Evolutionary conservation across 1,140 invertebrate species (phyloP).

Genomic region (Drosophila sp.): DNA sequence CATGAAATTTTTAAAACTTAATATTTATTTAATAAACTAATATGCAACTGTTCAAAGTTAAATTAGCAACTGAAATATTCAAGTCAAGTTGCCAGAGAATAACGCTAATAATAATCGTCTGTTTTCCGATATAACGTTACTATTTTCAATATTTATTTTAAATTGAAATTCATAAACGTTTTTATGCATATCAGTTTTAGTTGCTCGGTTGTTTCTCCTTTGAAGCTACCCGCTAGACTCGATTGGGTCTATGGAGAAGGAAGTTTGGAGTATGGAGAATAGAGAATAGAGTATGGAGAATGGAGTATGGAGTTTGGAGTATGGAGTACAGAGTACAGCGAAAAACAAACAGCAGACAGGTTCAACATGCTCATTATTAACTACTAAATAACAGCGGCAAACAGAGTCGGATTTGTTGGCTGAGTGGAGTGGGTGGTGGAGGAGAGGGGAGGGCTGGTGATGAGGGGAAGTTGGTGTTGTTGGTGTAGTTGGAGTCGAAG

Average conservation of each 20-base stretch:
- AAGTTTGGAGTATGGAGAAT: too few relatives aligned
- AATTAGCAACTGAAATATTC: too few relatives aligned
- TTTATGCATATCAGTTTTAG: not conserved
- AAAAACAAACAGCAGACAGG: conserved; percentile 73
- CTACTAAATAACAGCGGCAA: conserved; percentile 79
- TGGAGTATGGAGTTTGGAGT: too few relatives aligned
- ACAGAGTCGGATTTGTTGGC: conserved; percentile 30
- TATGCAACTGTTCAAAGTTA: too few relatives aligned
- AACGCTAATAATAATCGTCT: too few relatives aligned
- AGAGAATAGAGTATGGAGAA: too few relatives aligned
- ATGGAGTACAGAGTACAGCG: too few relatives aligned
- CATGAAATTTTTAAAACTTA: too few relatives aligned
- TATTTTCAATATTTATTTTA: not conserved
- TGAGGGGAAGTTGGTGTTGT: not conserved
- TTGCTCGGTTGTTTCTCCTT: not conserved
- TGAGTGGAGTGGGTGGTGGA: not conserved
- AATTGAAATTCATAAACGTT: not conserved
- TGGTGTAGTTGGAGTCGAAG: conserved; percentile 20
- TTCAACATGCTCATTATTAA: conserved; percentile 82
- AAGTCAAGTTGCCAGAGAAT: too few relatives aligned
- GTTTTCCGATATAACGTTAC: too few relatives aligned
- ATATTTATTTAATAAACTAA: too few relatives aligned
- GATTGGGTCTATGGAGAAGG: not conserved
- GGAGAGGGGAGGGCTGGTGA: not conserved
- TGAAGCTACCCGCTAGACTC: conserved; percentile 17